Evolutionary conservation across 2,113 vertebrate genomes (phyloP), one percentile per base, ranked within the genome.

Genomic region (Sterrhoptilus dennistouni): DNA sequence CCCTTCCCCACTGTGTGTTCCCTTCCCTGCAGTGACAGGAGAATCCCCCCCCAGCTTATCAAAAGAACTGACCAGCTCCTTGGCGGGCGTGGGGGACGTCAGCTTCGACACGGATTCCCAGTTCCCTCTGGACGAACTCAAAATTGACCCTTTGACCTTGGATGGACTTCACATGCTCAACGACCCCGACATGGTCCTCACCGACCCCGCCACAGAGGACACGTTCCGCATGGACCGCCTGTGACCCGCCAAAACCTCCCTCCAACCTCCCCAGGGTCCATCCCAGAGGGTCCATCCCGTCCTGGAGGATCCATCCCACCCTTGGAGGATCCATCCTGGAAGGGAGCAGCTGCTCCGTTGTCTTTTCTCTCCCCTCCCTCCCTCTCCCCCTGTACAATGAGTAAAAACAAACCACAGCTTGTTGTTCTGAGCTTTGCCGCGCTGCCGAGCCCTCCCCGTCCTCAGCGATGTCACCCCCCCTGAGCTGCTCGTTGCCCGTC

Each of bases 161-260:
- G 99, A 99, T 42, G 99, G 99, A 97, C 98, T 99, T 83, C 99
- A 99, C 98, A 99, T 99, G 99, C 99, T 99, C 85, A 99, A 99
- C 3, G 99, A 99, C 98, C 99, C 99, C 0, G 99, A 99, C 98
- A 99, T 99, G 99, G 99, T 99, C 96, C 98, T 99, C 35, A 95
- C 99, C 1, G 99, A 99, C 98, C 98, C 99, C 0, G 99, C 99
- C 97, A 99, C 99, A 3, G 99, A 99, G 98, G 99, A 99, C 98
- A 99, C 99, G 38, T 99, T 99, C 98, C 98, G 99, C 93, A 99
- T 99, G 99, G 99, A 99, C 97, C 98, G 99, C 93, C 99, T 99
- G 98, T 99, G 98, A 60, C n/a, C 53, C 56, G 29, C 69, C 50
- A 2, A 12, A 11, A 38, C 38, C 38, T 38, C 38, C 38, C 38